phyloP scores from a whole-genome alignment of 1,140 invertebrate genomes.

The Anoplophora glabripennis region DNA sequence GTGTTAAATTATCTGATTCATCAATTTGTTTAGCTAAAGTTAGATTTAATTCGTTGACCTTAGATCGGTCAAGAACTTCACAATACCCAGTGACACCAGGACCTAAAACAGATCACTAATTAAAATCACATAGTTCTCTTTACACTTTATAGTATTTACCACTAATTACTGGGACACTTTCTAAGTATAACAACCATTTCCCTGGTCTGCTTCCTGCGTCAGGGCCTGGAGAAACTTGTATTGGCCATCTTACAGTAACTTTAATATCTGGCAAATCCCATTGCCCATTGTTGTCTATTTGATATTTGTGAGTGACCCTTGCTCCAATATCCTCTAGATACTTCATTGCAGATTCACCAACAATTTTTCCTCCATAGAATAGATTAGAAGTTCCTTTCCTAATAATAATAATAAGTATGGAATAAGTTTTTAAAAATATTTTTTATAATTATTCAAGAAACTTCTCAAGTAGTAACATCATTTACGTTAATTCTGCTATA shows the following conservation, averaged over 20 bases:
- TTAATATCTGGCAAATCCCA: slow-evolving; percentile 76
- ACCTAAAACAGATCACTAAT: slow-evolving; percentile 1
- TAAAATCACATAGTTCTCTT: background rate
- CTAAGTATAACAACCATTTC: slow-evolving; percentile 89
- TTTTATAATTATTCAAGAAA: no score
- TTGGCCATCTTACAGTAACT: slow-evolving; percentile 86
- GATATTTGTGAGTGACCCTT: slow-evolving; percentile 79
- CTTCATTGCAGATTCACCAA: slow-evolving; percentile 79
- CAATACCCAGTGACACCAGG: slow-evolving; percentile 1
- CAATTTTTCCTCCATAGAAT: slow-evolving; percentile 80
- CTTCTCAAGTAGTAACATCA: no score
- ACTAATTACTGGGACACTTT: slow-evolving; percentile 72
- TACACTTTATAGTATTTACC: slow-evolving; percentile 50
- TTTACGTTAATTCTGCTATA: no score
- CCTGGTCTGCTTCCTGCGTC: slow-evolving; percentile 74
- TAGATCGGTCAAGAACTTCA: background rate
- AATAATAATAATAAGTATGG: background rate
- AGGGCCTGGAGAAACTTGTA: slow-evolving; percentile 77
- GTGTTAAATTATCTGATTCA: slow-evolving; percentile 7
- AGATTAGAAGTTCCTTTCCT: slow-evolving; percentile 58
- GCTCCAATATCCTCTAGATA: slow-evolving; percentile 83
- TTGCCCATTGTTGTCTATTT: slow-evolving; percentile 79
- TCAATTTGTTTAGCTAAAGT: background rate
- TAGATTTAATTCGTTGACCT: slow-evolving; percentile 24
- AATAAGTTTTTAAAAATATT: no score